Percentiles rank a stretch among this genome's conserved stretches.
Evolutionary conservation across 1,140 invertebrate species (phyloP).

Genomic region (Formica exsecta): DNA sequence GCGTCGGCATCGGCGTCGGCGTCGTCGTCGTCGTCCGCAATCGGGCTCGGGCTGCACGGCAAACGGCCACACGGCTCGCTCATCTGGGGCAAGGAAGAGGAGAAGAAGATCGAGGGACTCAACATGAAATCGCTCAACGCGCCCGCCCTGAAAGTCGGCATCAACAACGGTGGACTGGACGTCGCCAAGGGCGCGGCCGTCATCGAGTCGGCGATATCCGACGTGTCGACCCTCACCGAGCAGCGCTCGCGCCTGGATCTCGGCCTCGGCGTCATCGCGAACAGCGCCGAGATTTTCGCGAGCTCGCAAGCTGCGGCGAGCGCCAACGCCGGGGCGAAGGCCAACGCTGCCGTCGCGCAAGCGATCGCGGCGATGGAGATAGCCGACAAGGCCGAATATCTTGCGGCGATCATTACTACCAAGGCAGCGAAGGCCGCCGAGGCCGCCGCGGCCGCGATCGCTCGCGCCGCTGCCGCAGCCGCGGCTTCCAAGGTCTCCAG

Average conservation of each 20-base stretch:
- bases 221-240: neutral
- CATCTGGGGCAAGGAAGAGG: neutral
- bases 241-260: neutral
- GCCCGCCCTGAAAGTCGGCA: neutral
- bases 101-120: neutral
- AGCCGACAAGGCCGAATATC: neutral
- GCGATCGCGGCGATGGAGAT: neutral
- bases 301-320: neutral
- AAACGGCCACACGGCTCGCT: neutral
- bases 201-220: neutral
- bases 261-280: constrained; percentile 8
- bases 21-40: constrained; percentile 4
- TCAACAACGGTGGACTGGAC: neutral
- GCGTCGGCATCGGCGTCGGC: constrained; percentile 32
- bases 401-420: neutral
- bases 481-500: neutral
- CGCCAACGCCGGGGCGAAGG: neutral
- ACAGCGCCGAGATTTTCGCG: neutral
- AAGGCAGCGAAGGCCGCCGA: neutral
- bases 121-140: neutral
- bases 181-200: neutral
- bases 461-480: constrained; percentile 58
- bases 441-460: neutral
- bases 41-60: too few relatives aligned
- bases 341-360: neutral